Evolutionary conservation across 2,113 vertebrate species (phyloP).

Genomic region (Orcinus orca): DNA sequence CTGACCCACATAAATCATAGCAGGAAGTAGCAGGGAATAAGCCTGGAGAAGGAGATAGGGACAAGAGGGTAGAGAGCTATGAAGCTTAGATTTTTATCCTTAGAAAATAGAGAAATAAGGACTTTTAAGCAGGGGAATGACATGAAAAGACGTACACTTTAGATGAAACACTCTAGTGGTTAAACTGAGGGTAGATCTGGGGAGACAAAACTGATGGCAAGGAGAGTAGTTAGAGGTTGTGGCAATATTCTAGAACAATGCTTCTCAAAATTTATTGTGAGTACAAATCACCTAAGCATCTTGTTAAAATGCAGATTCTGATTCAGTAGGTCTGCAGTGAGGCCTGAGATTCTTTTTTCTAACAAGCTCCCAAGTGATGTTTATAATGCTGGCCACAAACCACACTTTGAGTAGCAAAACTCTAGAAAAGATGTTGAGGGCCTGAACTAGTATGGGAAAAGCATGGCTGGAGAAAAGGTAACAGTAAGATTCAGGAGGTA

Average conservation of each 20-base stretch:
- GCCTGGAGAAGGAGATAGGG: background rate
- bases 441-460: background rate
- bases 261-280: slow-evolving; percentile 11
- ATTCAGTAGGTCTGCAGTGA: background rate
- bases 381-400: background rate
- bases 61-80: slow-evolving; percentile 20
- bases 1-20: background rate
- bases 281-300: background rate
- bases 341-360: slow-evolving; percentile 18
- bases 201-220: slow-evolving; percentile 22
- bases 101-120: slow-evolving; percentile 12
- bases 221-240: background rate
- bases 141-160: slow-evolving; percentile 14
- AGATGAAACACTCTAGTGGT: slow-evolving; percentile 7
- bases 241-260: background rate
- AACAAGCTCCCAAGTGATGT: background rate
- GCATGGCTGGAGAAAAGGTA: background rate
- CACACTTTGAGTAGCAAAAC: slow-evolving; percentile 25
- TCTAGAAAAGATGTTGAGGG: slow-evolving; percentile 22
- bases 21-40: background rate
- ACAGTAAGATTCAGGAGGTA: background rate
- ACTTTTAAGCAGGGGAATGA: background rate
- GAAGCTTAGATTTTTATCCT: background rate
- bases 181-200: background rate
- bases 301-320: slow-evolving; percentile 51